A percentile compares a stretch with the other conserved stretches of the same genome.
These are phyloP conservation scores for Oostethus manadensis DNA, from an alignment of 2,113 vertebrate species.

Conservation along the genomic window DNA sequence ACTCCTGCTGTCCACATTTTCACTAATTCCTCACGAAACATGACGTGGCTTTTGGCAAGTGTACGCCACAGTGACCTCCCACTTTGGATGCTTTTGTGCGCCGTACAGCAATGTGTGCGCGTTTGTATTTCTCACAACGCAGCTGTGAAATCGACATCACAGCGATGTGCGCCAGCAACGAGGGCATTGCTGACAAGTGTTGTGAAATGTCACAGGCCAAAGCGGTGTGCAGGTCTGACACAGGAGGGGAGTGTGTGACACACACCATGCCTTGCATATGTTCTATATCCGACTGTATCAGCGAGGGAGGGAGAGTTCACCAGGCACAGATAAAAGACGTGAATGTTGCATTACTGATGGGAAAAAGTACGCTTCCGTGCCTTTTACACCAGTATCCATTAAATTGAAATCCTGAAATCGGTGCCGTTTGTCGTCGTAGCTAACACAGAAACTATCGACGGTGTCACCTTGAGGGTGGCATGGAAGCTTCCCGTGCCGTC, in stretches of 20 bases:
- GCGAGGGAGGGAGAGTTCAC: not conserved
- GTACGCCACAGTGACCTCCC: slow-evolving; percentile 8
- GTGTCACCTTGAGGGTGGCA: slow-evolving; percentile 19
- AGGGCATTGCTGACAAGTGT: slow-evolving; percentile 23
- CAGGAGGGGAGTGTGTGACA: slow-evolving; percentile 38
- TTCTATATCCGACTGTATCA: slow-evolving; percentile 37
- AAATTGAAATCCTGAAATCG: not conserved
- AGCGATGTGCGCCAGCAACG: slow-evolving; percentile 15
- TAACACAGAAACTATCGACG: slow-evolving; percentile 2
- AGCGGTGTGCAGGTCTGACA: slow-evolving; percentile 40
- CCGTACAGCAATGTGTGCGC: slow-evolving; percentile 11
- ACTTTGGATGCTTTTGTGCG: slow-evolving; percentile 4
- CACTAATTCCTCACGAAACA: slow-evolving; percentile 1
- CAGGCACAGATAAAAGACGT: not conserved
- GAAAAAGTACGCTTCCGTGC: not conserved
- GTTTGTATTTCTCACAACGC: not conserved
- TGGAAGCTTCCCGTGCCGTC: slow-evolving; percentile 13
- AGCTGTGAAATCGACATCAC: slow-evolving; percentile 19
- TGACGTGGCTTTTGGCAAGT: not conserved
- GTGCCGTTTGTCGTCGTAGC: slow-evolving; percentile 3
- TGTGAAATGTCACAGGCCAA: slow-evolving; percentile 49
- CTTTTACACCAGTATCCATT: not conserved
- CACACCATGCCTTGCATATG: slow-evolving; percentile 41
- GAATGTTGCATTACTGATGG: not conserved
- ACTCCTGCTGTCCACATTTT: not conserved